Conservation (phyloP, 2,888 invertebrate genomes). For the Erebia epiphron region DNA sequence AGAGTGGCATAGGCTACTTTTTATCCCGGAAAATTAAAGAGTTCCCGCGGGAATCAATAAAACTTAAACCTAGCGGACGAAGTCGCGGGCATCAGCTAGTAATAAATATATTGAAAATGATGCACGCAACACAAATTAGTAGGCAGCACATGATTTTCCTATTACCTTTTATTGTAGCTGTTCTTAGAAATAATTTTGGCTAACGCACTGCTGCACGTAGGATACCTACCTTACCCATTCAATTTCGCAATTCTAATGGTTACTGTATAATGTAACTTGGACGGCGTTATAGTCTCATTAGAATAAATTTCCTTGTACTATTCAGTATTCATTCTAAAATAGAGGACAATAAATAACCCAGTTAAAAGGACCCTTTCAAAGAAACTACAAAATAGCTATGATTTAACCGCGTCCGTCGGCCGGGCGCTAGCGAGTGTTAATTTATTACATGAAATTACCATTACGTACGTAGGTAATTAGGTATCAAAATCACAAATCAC, state of each 20-base stretch:
- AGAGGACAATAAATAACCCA: conserved; percentile 11
- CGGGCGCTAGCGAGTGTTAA: conserved; percentile 25
- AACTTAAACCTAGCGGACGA: too few species aligned
- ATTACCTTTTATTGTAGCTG: background rate
- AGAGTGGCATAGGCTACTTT: too few species aligned
- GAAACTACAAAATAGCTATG: conserved; percentile 26
- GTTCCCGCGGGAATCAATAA: too few species aligned
- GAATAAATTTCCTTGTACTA: conserved; percentile 13
- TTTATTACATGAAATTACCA: conserved; percentile 36
- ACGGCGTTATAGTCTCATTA: conserved; percentile 2
- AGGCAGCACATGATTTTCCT: conserved; percentile 5
- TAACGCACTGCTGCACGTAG: background rate
- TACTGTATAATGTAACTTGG: conserved; percentile 13
- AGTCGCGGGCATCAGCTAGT: too few species aligned
- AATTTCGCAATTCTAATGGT: background rate
- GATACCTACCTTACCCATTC: background rate
- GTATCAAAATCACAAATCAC: conserved; percentile 39
- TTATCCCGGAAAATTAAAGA: too few species aligned
- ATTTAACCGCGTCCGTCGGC: conserved; percentile 16
- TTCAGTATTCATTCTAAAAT: conserved; percentile 3
- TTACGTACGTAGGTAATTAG: conserved; percentile 9
- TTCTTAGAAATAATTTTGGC: conserved; percentile 13
- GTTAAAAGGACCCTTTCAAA: conserved; percentile 20
- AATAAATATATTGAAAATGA: background rate
- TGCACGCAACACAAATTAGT: background rate